A percentile compares a stretch with the other conserved stretches of the same genome.
phyloP scores from a whole-genome alignment of 2,888 invertebrate genomes.

The Drosophila meridionalis region DNA sequence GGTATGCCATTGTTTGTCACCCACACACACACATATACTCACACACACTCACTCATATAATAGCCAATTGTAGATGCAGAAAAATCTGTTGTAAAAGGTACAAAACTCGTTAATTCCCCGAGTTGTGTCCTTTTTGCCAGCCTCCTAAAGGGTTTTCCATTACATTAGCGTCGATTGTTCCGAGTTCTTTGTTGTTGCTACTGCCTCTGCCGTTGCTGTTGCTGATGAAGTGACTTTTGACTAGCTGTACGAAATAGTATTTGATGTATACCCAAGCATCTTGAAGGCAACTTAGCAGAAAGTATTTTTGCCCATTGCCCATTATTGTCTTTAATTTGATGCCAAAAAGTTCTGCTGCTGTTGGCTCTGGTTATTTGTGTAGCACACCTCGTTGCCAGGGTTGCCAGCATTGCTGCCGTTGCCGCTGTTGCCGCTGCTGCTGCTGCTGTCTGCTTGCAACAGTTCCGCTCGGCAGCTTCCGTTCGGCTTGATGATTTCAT shows the following conservation, averaged over 20 bases:
- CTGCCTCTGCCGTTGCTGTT: constrained; percentile 19
- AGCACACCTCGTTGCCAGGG: constrained; percentile 34
- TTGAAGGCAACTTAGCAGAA: constrained; percentile 7
- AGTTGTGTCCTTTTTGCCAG: constrained; percentile 37
- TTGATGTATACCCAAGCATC: constrained; percentile 13
- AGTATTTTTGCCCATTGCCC: constrained; percentile 20
- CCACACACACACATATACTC: constrained; percentile 1
- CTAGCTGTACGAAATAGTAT: constrained; percentile 1
- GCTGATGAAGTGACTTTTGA: constrained; percentile 47
- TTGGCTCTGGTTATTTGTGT: constrained; percentile 6
- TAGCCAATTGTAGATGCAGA: constrained; percentile 49
- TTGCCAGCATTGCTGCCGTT: constrained; percentile 4
- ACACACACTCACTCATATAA: neutral
- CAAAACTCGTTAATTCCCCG: constrained; percentile 53
- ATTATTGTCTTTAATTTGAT: constrained; percentile 32
- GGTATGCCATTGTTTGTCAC: constrained; percentile 38
- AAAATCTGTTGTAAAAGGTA: constrained; percentile 78
- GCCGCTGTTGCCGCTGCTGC: neutral
- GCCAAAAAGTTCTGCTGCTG: constrained; percentile 26
- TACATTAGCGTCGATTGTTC: constrained; percentile 59
- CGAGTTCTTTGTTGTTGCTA: constrained; percentile 22
- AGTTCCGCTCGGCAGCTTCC: constrained; percentile 81
- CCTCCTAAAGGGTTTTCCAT: constrained; percentile 58
- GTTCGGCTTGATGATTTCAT: constrained; percentile 81
- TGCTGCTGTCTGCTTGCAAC: constrained; percentile 54